A percentile compares a stretch with the other conserved stretches of the same genome.
These are phyloP conservation scores for Sebastes ruberrimus DNA, from an alignment of 2,797 vertebrate genomes.

Conservation along the genomic window DNA sequence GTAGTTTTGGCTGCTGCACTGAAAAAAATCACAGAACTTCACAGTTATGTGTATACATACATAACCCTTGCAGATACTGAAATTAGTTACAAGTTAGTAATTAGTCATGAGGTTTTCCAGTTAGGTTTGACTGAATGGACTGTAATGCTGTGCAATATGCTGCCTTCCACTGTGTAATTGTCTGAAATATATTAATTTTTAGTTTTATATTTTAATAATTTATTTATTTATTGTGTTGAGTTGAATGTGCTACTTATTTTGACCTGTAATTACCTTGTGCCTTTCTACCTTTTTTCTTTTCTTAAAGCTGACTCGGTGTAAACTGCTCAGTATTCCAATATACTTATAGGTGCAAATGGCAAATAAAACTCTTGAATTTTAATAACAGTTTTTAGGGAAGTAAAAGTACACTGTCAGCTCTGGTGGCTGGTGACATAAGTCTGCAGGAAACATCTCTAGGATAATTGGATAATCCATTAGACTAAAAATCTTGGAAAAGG, in stretches of 20 bases:
- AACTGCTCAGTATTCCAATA: no score
- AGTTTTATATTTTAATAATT: no score
- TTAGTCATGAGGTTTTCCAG: background rate
- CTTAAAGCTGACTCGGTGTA: no score
- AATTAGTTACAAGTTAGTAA: background rate
- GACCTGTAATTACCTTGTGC: no score
- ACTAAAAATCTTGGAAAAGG: background rate
- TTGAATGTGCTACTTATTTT: no score
- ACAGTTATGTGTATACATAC: background rate
- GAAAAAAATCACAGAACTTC: background rate
- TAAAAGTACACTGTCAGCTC: background rate
- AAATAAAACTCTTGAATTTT: no score
- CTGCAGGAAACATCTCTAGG: background rate
- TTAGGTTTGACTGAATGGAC: background rate
- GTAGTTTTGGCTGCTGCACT: background rate
- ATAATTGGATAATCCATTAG: background rate
- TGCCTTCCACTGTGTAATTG: no score
- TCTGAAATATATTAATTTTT: no score
- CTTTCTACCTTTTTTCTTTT: no score
- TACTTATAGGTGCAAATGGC: no score
- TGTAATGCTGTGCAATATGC: no score
- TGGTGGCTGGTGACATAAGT: background rate
- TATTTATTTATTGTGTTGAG: no score
- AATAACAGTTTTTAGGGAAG: background rate
- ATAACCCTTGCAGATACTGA: background rate